A percentile compares a stretch with the other conserved stretches of the same genome.
phyloP scores from a whole-genome alignment of 2,888 invertebrate species.

The Lycocerus yunnanus region DNA sequence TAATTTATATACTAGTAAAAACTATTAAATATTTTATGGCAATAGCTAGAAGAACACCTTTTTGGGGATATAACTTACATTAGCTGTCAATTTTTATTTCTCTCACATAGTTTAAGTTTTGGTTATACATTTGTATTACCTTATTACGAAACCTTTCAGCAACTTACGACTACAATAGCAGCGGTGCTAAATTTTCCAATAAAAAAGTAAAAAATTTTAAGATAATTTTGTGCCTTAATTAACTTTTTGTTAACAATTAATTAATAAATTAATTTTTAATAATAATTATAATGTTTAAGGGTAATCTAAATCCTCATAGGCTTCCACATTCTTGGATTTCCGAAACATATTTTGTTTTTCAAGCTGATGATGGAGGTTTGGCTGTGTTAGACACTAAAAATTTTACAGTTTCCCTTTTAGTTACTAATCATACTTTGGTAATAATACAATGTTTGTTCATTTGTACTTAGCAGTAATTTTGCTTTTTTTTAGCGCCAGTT shows the following conservation, averaged over 20 bases:
- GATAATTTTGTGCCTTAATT: background rate
- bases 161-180: background rate
- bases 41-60: background rate
- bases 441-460: constrained; percentile 49
- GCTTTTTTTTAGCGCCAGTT: constrained; percentile 74
- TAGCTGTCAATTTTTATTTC: background rate
- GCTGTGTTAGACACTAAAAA: constrained; percentile 81
- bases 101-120: background rate
- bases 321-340: constrained; percentile 83
- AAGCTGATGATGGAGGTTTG: constrained; percentile 83
- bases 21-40: background rate
- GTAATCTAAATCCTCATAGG: constrained; percentile 52
- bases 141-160: background rate
- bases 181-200: background rate
- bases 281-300: constrained; percentile 38
- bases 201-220: background rate
- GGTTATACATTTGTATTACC: background rate
- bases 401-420: constrained; percentile 72
- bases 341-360: constrained; percentile 82
- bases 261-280: background rate
- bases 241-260: background rate
- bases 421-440: constrained; percentile 86
- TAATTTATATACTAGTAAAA: background rate
- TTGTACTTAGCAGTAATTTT: background rate
- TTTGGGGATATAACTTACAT: background rate